Conservation (phyloP, 2,888 invertebrate genomes). For the Lepidochitona cinerea region DNA sequence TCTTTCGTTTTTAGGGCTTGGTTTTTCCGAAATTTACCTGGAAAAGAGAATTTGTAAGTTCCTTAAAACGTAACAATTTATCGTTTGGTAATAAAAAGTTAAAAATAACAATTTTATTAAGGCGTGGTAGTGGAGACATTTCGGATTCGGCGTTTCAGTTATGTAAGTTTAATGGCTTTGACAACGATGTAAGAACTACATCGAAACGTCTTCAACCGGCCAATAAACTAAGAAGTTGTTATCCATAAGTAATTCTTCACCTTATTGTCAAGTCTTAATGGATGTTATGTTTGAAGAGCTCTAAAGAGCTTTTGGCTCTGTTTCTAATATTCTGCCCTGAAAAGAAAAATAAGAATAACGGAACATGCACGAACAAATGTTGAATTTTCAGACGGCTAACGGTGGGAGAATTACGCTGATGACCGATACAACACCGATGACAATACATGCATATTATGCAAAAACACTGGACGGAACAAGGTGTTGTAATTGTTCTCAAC, state of each 20-base stretch:
- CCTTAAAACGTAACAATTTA: background rate
- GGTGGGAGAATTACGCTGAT: conserved; percentile 22
- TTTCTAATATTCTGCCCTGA: too few relatives aligned
- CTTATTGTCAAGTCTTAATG: too few relatives aligned
- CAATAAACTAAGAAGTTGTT: too few relatives aligned
- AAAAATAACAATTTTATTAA: background rate
- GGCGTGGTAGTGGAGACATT: background rate
- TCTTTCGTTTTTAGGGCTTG: background rate
- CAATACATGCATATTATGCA: conserved; percentile 40
- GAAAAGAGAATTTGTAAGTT: conserved; percentile 12
- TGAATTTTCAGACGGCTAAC: conserved; percentile 16
- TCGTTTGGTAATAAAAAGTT: background rate
- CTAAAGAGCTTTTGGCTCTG: too few relatives aligned
- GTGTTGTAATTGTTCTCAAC: conserved; percentile 21
- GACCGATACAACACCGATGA: conserved; percentile 35
- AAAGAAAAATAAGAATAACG: too few relatives aligned
- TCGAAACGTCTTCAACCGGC: too few relatives aligned
- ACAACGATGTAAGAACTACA: too few relatives aligned
- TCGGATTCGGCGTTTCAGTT: background rate
- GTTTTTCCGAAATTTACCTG: background rate
- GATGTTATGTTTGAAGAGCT: too few relatives aligned
- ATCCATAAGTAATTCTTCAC: too few relatives aligned
- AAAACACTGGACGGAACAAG: conserved; percentile 44
- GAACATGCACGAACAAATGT: too few relatives aligned
- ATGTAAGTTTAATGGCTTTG: background rate